Evolutionary conservation across 2,888 invertebrate genomes (phyloP).

Genomic region (Bimastos eiseni): DNA sequence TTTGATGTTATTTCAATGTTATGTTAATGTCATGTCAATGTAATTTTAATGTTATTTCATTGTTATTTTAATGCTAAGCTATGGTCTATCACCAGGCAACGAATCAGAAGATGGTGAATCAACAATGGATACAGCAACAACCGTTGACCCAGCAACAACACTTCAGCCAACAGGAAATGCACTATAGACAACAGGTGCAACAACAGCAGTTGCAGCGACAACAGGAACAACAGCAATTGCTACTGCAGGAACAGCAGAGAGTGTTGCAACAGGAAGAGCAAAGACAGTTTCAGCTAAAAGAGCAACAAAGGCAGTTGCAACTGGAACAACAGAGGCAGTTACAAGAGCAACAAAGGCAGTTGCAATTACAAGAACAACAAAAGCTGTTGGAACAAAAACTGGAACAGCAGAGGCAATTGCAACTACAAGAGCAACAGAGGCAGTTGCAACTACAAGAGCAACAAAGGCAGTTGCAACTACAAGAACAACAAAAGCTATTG

Average conservation of each 20-base stretch:
- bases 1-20: too few species aligned
- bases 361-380: slow-evolving; percentile 19
- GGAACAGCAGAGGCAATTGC: slow-evolving; percentile 20
- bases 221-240: neutral
- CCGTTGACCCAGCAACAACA: slow-evolving; percentile 16
- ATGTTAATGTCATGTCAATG: too few species aligned
- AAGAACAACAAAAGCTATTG: slow-evolving; percentile 24
- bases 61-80: too few species aligned
- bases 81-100: neutral
- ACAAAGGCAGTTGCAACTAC: neutral
- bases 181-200: slow-evolving; percentile 6
- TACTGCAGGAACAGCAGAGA: neutral
- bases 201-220: neutral
- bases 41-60: too few species aligned
- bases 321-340: slow-evolving; percentile 28
- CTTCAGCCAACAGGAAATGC: neutral
- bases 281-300: neutral
- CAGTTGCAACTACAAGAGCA: neutral
- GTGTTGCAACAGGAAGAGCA: too few species aligned
- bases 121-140: neutral
- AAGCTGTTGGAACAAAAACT: slow-evolving; percentile 24
- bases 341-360: neutral
- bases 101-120: neutral
- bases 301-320: slow-evolving; percentile 26
- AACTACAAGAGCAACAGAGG: neutral